Percentiles rank a stretch among this genome's conserved stretches.
Evolutionary conservation across 2,797 vertebrate species (phyloP).

Genomic region (Acanthis flammea): DNA sequence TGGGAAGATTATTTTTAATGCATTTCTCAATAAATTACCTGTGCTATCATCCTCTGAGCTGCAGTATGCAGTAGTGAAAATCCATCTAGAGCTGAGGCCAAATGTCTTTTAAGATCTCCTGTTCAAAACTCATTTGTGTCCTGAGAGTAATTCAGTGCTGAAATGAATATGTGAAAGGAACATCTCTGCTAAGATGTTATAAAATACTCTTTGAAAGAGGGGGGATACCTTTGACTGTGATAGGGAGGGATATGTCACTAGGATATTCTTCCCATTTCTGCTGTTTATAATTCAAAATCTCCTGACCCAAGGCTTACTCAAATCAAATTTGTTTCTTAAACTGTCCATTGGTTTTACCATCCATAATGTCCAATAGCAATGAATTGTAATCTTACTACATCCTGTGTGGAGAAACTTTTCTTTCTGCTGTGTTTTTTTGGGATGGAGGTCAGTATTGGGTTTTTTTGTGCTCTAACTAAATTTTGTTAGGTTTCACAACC

Average conservation of each 20-base stretch:
- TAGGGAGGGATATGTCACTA: neutral
- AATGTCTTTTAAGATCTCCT: neutral
- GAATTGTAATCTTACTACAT: neutral
- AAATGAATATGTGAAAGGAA: neutral
- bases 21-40: neutral
- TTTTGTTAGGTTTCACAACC: neutral
- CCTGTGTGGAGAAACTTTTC: neutral
- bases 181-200: neutral
- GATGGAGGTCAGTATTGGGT: accelerated
- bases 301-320: neutral
- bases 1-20: neutral
- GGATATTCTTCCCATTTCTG: neutral
- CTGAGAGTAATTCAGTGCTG: neutral
- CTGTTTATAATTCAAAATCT: neutral
- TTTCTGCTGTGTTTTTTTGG: neutral
- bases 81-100: neutral
- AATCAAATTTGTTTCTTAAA: neutral
- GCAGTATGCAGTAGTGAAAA: neutral
- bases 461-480: neutral
- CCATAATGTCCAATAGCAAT: neutral
- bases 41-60: neutral
- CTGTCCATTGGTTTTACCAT: neutral
- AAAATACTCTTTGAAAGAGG: neutral
- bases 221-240: neutral
- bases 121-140: neutral